phyloP scores from a whole-genome alignment of 1,140 invertebrate species.

The Brachionus asplanchnoidis region DNA sequence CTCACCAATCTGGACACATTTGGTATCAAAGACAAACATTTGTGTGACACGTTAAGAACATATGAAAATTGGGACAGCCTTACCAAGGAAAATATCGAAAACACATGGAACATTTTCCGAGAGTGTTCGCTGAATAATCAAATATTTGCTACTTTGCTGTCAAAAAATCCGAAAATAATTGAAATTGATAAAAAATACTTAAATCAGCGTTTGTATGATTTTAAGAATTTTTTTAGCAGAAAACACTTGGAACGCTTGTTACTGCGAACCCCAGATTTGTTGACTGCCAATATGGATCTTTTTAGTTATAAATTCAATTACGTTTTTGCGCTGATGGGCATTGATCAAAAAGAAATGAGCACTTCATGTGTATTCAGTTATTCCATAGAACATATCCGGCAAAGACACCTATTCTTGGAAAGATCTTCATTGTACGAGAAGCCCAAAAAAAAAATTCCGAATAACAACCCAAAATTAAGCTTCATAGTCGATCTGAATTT shows the following conservation, averaged over 20 bases:
- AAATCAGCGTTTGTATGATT: background rate
- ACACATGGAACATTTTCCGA: background rate
- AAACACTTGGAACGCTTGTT: background rate
- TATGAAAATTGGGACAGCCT: background rate
- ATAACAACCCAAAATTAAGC: conserved; percentile 47
- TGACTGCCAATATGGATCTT: conserved; percentile 45
- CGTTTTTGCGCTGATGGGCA: conserved; percentile 47
- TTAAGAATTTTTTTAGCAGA: conserved; percentile 14
- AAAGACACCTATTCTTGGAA: conserved; percentile 47
- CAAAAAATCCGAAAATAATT: background rate
- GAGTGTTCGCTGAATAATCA: background rate
- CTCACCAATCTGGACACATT: background rate
- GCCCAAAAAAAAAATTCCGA: conserved; percentile 42
- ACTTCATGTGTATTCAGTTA: conserved; percentile 46
- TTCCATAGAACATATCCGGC: conserved; percentile 46
- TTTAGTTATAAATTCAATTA: conserved; percentile 48
- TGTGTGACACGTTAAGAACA: background rate
- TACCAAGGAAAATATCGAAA: background rate
- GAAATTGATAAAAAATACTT: conserved; percentile 15
- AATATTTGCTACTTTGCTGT: background rate
- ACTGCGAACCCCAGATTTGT: conserved; percentile 42
- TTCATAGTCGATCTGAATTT: conserved; percentile 45
- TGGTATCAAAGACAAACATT: conserved; percentile 11
- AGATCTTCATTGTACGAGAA: conserved; percentile 47
- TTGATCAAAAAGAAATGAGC: conserved; percentile 48